Conservation (phyloP, 1,140 invertebrate genomes). For the Rhizoglyphus robini region DNA sequence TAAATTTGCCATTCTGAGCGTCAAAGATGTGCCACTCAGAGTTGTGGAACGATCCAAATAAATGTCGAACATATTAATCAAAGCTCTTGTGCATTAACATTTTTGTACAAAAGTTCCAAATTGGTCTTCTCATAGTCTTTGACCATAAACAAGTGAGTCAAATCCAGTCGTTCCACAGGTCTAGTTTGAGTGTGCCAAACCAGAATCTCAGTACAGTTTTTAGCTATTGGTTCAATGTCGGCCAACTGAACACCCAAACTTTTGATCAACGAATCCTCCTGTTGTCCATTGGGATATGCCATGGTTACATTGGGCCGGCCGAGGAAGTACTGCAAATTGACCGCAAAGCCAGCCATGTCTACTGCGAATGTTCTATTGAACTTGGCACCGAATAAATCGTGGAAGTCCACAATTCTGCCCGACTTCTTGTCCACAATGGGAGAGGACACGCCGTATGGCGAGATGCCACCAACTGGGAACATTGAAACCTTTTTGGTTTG, state of each 20-base stretch:
- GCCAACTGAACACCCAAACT: slow-evolving; percentile 55
- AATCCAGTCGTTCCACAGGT: too few relatives aligned
- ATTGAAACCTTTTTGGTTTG: slow-evolving; percentile 74
- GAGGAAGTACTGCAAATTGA: too few relatives aligned
- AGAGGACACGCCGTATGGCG: slow-evolving; percentile 82
- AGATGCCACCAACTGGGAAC: slow-evolving; percentile 93
- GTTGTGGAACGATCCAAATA: too few relatives aligned
- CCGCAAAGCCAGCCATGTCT: slow-evolving; percentile 99
- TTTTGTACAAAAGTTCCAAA: too few relatives aligned
- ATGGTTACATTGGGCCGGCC: slow-evolving; percentile 58
- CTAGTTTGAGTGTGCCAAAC: slow-evolving; percentile 97
- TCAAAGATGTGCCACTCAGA: too few relatives aligned
- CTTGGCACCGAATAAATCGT: slow-evolving; percentile 63
- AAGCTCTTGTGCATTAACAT: too few relatives aligned
- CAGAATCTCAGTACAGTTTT: slow-evolving; percentile 73
- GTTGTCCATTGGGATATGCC: slow-evolving; percentile 68
- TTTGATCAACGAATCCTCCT: slow-evolving; percentile 76
- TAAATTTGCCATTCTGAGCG: too few relatives aligned
- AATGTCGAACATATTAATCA: too few relatives aligned
- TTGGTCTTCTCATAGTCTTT: too few relatives aligned
- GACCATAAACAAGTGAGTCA: too few relatives aligned
- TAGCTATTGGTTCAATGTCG: slow-evolving; percentile 73
- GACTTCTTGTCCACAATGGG: slow-evolving; percentile 65
- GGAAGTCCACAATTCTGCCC: slow-evolving; percentile 52
- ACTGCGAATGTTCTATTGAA: slow-evolving; percentile 80